Percentiles rank a stretch among this genome's conserved stretches.
Evolutionary conservation across 2,113 vertebrate genomes (phyloP).

Genomic region (Antigone vipio): DNA sequence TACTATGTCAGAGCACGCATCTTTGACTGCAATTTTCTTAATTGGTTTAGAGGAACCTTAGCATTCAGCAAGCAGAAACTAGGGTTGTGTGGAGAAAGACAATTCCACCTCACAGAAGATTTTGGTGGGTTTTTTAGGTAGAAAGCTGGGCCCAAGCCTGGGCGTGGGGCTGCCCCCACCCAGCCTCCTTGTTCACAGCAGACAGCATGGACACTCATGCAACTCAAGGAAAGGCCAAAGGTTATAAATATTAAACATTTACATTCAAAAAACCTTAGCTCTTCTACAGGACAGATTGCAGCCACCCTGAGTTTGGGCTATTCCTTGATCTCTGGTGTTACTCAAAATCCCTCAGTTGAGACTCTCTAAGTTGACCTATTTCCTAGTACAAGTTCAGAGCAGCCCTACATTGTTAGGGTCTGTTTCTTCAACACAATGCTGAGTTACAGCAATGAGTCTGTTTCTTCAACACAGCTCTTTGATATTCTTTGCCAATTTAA

Average conservation of each 20-base stretch:
- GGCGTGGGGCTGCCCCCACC: background rate
- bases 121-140: background rate
- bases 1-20: background rate
- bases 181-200: background rate
- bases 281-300: background rate
- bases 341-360: background rate
- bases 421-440: background rate
- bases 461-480: background rate
- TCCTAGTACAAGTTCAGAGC: background rate
- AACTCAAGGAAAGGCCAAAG: background rate
- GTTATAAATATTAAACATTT: background rate
- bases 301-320: background rate
- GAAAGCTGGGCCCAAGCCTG: background rate
- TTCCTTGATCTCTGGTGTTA: background rate
- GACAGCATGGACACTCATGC: background rate
- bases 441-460: background rate
- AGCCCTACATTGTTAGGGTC: background rate
- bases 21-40: background rate
- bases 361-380: accelerated
- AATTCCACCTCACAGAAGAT: background rate
- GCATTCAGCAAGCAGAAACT: background rate
- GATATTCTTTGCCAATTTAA: background rate
- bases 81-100: background rate
- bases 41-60: background rate
- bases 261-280: background rate